Base-by-base conservation (phyloP, 2,113 vertebrate species). In the Phalacrocorax carbo region DNA sequence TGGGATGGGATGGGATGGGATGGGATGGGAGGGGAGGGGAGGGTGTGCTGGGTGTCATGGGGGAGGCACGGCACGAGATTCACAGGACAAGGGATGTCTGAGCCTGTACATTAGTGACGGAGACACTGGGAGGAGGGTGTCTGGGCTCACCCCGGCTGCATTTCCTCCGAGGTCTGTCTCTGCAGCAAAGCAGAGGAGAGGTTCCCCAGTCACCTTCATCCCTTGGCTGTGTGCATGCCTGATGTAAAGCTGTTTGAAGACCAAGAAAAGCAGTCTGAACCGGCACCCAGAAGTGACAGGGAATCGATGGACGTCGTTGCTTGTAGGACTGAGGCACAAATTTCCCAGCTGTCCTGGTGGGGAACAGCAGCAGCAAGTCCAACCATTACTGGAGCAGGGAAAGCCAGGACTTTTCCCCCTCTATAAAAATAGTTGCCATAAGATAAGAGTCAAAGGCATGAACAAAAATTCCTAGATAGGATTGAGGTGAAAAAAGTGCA, bases 71-170 rank as follows among this genome's bases (percentile, higher is more conserved):
- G 32, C 38, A 44, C 0, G 0, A 52, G 25, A 58, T 40, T 81
- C 23, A 26, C 34, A 40, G 55, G 38, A 17, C 14, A 40, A 70
- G 34, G 25, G 17, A 32, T 2, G 0, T 55, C 52, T 91, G 32
- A 83, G 23, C 58, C 40, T 38, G 22, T 23, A 13, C 36, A 15
- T 48, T 26, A 26, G 22, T 12, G 15, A 25, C 1, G 2, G 44
- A 30, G 17, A 21, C 27, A 25, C 2, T n/a, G 21, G 34, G 44
- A 48, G 15, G 38, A 60, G 13, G 7, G 11, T 4, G 8, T 48
- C 40, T 29, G 23, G 14, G 11, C n/a, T 34, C 3, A 1, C 6
- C 18, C 34, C 1, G 0, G n/a, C 46, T 44, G 27, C 27, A 4
- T 81, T 51, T 40, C 62, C 20, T 46, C 62, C 32, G n/a, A 19